These are phyloP conservation scores for Pipa parva DNA, from an alignment of 2,113 vertebrate genomes.

Conservation along the genomic window DNA sequence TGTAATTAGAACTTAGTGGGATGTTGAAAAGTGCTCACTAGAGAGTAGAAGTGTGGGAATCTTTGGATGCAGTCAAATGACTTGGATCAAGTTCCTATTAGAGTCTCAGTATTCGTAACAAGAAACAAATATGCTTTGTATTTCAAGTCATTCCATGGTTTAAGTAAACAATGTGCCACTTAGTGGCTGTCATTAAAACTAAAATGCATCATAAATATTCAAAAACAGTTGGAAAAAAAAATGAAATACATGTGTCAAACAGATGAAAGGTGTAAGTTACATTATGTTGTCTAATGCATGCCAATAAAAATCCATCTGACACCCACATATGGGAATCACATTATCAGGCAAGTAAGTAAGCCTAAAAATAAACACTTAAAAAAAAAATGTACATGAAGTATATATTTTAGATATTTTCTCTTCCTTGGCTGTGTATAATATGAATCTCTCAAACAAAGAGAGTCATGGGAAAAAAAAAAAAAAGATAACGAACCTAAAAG, in stretches of 20 bases:
- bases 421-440: too few relatives aligned
- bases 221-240: conserved; percentile 27
- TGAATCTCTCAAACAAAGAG: too few relatives aligned
- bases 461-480: too few relatives aligned
- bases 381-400: too few relatives aligned
- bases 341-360: conserved; percentile 4
- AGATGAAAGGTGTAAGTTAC: conserved; percentile 31
- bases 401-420: too few relatives aligned
- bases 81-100: conserved; percentile 15
- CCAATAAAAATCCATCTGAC: neutral
- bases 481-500: too few relatives aligned
- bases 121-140: conserved; percentile 22
- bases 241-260: conserved; percentile 29
- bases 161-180: conserved; percentile 38
- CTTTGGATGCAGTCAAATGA: conserved; percentile 2
- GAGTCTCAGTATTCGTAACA: conserved; percentile 3
- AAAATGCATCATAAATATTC: conserved; percentile 33
- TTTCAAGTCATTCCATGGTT: conserved; percentile 28
- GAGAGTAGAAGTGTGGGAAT: conserved; percentile 8
- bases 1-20: conserved; percentile 16
- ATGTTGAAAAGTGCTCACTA: neutral
- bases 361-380: neutral
- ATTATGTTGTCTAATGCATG: conserved; percentile 25
- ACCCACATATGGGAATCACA: conserved; percentile 2
- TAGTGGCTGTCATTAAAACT: conserved; percentile 21